These are phyloP conservation scores for Rhynchophorus ferrugineus DNA, from an alignment of 1,140 invertebrate genomes.

Conservation along the genomic window DNA sequence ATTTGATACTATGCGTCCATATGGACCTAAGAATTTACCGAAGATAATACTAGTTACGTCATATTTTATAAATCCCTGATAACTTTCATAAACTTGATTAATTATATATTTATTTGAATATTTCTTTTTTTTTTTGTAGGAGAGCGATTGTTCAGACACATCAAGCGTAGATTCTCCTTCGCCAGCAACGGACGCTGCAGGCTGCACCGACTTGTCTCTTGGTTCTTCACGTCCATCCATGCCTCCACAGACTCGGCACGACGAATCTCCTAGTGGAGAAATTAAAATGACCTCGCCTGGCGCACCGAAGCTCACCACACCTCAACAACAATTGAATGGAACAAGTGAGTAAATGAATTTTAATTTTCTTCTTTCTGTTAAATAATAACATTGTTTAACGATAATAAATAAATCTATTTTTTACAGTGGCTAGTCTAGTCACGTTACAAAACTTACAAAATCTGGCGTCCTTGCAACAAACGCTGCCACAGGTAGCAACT, in stretches of 20 bases:
- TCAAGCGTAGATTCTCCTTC: constrained; percentile 61
- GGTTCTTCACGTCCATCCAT: constrained; percentile 12
- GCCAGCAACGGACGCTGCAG: constrained; percentile 44
- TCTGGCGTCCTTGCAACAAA: constrained; percentile 59
- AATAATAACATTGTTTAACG: too few species aligned
- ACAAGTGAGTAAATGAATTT: constrained; percentile 52
- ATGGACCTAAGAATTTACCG: too few species aligned
- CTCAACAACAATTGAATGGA: constrained; percentile 57
- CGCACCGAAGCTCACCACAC: constrained; percentile 25
- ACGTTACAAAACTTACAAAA: constrained; percentile 71
- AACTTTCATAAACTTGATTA: too few species aligned
- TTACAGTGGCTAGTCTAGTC: constrained; percentile 66
- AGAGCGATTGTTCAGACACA: constrained; percentile 52
- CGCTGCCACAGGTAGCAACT: constrained; percentile 58
- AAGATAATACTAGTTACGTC: too few species aligned
- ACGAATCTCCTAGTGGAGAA: constrained; percentile 1
- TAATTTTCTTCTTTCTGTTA: neutral
- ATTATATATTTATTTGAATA: too few species aligned
- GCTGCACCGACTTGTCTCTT: constrained; percentile 40
- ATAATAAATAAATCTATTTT: too few species aligned
- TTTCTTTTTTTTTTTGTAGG: constrained; percentile 48
- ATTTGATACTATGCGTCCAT: too few species aligned
- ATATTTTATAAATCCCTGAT: too few species aligned
- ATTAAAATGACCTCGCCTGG: constrained; percentile 12
- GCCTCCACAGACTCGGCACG: constrained; percentile 27